phyloP scores from a whole-genome alignment of 1,140 invertebrate genomes.

The Neodiprion pinetum region DNA sequence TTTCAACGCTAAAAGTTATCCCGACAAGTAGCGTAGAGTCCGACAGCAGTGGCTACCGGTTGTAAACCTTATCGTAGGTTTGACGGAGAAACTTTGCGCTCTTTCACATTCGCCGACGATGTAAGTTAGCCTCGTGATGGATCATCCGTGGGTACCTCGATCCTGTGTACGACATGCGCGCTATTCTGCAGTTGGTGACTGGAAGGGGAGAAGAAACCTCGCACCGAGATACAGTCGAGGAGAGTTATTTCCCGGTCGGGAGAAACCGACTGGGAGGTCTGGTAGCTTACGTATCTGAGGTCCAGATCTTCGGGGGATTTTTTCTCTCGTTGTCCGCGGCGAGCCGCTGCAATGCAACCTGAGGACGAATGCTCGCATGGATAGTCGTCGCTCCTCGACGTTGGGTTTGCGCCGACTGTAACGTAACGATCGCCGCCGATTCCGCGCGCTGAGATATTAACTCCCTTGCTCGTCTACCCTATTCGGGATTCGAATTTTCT shows the following conservation, averaged over 20 bases:
- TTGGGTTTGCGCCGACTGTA: too few species aligned
- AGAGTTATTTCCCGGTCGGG: conserved; percentile 4
- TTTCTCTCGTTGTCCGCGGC: not conserved
- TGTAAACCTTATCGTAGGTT: not conserved
- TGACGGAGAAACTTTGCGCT: too few species aligned
- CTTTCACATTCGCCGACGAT: too few species aligned
- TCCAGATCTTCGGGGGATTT: not conserved
- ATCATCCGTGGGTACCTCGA: too few species aligned
- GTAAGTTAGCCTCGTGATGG: too few species aligned
- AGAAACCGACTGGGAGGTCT: conserved; percentile 4
- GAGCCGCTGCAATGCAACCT: not conserved
- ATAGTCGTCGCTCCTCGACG: not conserved
- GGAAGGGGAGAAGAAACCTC: not conserved
- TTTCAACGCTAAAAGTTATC: too few species aligned
- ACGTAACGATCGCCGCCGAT: too few species aligned
- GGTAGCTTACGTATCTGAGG: not conserved
- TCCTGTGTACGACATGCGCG: too few species aligned
- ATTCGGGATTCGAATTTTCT: not conserved
- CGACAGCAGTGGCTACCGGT: not conserved
- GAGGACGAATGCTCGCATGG: not conserved
- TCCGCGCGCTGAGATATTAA: not conserved
- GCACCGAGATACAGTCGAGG: not conserved
- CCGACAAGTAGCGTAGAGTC: too few species aligned
- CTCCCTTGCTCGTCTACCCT: not conserved
- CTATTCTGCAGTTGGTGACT: too few species aligned